phyloP scores from a whole-genome alignment of 2,888 invertebrate species.

The Morinoia aosen region DNA sequence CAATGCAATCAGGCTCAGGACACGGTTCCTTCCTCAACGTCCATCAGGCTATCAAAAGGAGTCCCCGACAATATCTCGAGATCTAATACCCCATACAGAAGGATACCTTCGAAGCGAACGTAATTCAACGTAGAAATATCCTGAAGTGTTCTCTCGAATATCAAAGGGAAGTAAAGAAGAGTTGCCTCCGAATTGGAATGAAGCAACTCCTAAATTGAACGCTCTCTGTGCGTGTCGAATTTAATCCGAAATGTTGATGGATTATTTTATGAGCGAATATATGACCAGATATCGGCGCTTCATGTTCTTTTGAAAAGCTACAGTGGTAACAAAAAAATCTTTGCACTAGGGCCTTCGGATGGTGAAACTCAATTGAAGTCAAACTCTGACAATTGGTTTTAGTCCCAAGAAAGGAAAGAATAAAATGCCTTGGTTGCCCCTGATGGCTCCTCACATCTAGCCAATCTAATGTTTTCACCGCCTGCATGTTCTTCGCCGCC shows the following conservation, averaged over 20 bases:
- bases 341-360: too few relatives aligned
- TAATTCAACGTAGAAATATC: not conserved
- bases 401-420: too few relatives aligned
- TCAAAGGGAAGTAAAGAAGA: not conserved
- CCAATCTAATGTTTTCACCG: too few relatives aligned
- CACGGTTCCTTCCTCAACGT: not conserved
- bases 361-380: too few relatives aligned
- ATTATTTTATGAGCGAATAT: not conserved
- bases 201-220: not conserved
- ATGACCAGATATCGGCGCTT: not conserved
- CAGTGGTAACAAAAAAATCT: too few relatives aligned
- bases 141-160: not conserved
- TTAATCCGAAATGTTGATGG: not conserved
- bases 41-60: not conserved
- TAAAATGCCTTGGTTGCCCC: too few relatives aligned
- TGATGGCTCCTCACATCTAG: too few relatives aligned
- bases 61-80: not conserved
- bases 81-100: not conserved
- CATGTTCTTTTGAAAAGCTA: not conserved
- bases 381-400: too few relatives aligned
- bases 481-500: too few relatives aligned
- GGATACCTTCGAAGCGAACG: not conserved
- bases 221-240: not conserved
- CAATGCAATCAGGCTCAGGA: conserved; percentile 7
- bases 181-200: not conserved